A percentile compares a stretch with the other conserved stretches of the same genome.
Conservation (phyloP, 1,140 invertebrate species). For the Achroia grisella region DNA sequence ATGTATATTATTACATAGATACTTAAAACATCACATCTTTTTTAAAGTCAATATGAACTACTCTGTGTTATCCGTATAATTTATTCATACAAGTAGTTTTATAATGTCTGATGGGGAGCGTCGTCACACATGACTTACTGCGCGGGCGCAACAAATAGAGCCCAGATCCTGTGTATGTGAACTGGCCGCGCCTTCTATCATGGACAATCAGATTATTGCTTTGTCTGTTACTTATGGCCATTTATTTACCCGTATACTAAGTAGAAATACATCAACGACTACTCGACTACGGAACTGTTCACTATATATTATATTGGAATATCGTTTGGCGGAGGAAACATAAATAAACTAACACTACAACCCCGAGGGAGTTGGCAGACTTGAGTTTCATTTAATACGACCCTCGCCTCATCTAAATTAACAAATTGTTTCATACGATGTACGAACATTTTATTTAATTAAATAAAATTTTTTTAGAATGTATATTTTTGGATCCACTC, state of each 20-base stretch:
- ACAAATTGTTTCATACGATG: background rate
- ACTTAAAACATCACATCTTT: too few species aligned
- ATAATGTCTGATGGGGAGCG: slow-evolving; percentile 29
- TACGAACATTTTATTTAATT: too few species aligned
- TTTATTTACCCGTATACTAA: slow-evolving; percentile 2
- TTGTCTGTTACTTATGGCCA: background rate
- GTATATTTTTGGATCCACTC: too few species aligned
- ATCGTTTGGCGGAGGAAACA: slow-evolving; percentile 4
- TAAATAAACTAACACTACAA: background rate
- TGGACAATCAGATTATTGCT: slow-evolving; percentile 15
- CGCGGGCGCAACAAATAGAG: slow-evolving; percentile 55
- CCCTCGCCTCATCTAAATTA: background rate
- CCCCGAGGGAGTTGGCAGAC: background rate
- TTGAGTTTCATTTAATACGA: background rate
- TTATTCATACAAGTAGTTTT: background rate
- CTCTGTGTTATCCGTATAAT: too few species aligned
- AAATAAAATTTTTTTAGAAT: too few species aligned
- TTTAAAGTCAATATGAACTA: too few species aligned
- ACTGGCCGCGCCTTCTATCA: slow-evolving; percentile 33
- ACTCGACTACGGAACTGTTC: background rate
- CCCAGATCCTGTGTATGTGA: slow-evolving; percentile 65
- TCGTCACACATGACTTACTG: slow-evolving; percentile 34
- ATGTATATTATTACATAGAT: too few species aligned
- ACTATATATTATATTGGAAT: slow-evolving; percentile 1
- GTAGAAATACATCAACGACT: slow-evolving; percentile 1